Base-by-base conservation (phyloP, 2,888 invertebrate species). In the Ichneumoninae sp. region DNA sequence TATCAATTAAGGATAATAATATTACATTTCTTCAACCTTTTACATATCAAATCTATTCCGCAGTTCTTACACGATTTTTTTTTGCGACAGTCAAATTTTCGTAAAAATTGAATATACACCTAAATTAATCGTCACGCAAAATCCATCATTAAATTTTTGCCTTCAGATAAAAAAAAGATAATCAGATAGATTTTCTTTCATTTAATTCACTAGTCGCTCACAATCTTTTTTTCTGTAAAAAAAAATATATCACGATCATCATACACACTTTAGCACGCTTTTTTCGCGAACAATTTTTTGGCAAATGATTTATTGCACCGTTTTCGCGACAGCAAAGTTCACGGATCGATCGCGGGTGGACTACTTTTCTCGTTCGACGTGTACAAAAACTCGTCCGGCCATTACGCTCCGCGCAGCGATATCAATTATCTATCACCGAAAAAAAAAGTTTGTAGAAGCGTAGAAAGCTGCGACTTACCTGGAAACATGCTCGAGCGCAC, bases 361-460 rank as follows among this genome's bases (percentile, higher is more conserved):
- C 16, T 16, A 22, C 2, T 63, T 63, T 60, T 30, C 26, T 30
- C n/a, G 7, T 16, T n/a, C 60, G 57, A 57, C 13, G 8, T 3
- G 26, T 60, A 30, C 60, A 63, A 63, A 44, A 33, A n/a, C 60
- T 63, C 33, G 60, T 30, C 16, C 60, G 60, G 60, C 60, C 60
- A 63, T 63, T 63, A 16, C 30, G 7, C 60, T 63, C 60, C 6
- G 30, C 60, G 6, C 60, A n/a, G 30, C 30, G 7, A 6, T 63
- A 63, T 63, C 33, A 30, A 63, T 63, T 33, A 63, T 33, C 16
- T 13, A 63, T 33, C 60, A 33, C 30, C 16, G 13, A 30, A 60
- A 30, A 26, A 30, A 30, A 16, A 63, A 30, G 1, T 63, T 19
- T 22, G 13, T 0, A 26, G 3, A 57, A 57, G 3, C 16, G 19